Percentiles rank a stretch among this genome's conserved stretches.
Conservation (phyloP, 1,140 invertebrate genomes). For the Heliothis subflexa region DNA sequence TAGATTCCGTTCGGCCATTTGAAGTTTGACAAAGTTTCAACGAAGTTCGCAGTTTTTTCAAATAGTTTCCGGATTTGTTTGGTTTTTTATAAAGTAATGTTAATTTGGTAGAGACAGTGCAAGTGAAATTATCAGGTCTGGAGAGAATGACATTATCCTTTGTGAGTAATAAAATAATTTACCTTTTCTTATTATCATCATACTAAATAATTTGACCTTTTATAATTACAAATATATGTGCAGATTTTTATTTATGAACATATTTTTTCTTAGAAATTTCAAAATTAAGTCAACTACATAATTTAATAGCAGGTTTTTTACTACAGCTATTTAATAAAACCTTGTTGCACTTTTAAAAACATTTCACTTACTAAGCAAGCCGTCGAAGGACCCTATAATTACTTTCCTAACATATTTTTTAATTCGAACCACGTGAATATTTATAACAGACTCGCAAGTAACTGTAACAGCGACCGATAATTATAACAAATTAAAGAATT, state of each 20-base stretch:
- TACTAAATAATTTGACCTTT: not conserved
- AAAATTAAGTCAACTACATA: not conserved
- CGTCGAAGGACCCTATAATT: conserved; percentile 21
- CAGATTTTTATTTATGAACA: not conserved
- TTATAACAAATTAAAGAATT: conserved; percentile 61
- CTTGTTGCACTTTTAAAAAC: not conserved
- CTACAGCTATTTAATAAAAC: conserved; percentile 1
- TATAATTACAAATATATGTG: not conserved
- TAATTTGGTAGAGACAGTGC: conserved; percentile 53
- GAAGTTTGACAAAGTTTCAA: conserved; percentile 64
- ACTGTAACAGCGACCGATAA: conserved; percentile 41
- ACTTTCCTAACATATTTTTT: conserved; percentile 2
- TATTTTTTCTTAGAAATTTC: no score
- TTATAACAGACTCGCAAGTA: conserved; percentile 23
- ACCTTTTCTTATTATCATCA: not conserved
- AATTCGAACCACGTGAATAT: conserved; percentile 11
- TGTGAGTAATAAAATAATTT: conserved; percentile 68
- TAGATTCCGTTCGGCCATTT: conserved; percentile 31
- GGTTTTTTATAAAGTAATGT: conserved; percentile 11
- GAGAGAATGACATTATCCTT: conserved; percentile 84
- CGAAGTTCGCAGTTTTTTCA: conserved; percentile 54
- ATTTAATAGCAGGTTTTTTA: not conserved
- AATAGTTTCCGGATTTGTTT: not conserved
- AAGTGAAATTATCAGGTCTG: conserved; percentile 63
- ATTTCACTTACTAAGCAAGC: not conserved